Base-by-base conservation (phyloP, 2,113 vertebrate species). In the Empidonax alnorum region DNA sequence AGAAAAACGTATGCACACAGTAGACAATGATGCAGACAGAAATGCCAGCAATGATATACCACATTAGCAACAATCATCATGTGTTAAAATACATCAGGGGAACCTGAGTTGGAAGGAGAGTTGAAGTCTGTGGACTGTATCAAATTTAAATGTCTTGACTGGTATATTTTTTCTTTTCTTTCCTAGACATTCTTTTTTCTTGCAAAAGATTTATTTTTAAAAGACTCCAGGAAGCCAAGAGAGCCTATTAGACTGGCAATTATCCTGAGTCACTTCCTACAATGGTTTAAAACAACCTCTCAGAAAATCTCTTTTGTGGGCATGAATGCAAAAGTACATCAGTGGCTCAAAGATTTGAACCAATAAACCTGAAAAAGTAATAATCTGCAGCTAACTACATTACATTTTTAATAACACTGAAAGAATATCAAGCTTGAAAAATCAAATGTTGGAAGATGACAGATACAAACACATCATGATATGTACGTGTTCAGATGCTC, bases 261-360 rank as follows among this genome's bases (percentile, higher is more conserved):
- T 95, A 96, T 68, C 78, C 91, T 93, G 78, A 96, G 81, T 87
- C 91, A 96, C 93, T 96, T 94, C 93, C 92, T 79, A 80, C n/a
- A 78, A 82, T 78, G 39, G 35, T 75, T 69, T 61, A 87, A 91
- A 94, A 92, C 79, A 92, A 80, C 75, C 59, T 81, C 73, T 82
- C 67, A 83, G 50, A 94, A 92, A 90, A 87, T 79, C 47, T 87
- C 25, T 85, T 87, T 58, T 63, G 50, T 85, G 63, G 59, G 59
- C 4, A 6, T 69, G 67, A 63, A 76, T 77, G 30, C 42, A 73
- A 23, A 83, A 93, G 78, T 47, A 59, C 8, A 53, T n/a, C 78
- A 63, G 46, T 67, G 61, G 39, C 47, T 30, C 72, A 76, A 13
- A 42, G 39, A 85, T 30, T 0, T 72, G 65, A 84, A 88, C 25